Conservation (phyloP, 2,797 vertebrate genomes). For the Oophaga sylvatica region DNA sequence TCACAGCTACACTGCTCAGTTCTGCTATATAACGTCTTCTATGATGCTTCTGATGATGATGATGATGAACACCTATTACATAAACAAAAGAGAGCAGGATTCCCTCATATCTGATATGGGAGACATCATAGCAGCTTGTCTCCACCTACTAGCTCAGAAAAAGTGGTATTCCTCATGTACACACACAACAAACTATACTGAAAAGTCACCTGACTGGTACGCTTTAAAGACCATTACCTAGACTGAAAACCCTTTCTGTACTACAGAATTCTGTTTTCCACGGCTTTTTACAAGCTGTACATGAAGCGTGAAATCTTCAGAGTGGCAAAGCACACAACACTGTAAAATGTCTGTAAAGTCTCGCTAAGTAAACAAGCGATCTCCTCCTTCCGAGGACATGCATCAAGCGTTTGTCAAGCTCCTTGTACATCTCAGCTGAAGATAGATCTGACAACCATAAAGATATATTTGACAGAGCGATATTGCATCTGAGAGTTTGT, state of each 20-base stretch:
- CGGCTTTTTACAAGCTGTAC: neutral
- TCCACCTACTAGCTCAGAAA: too few relatives aligned
- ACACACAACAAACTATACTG: too few relatives aligned
- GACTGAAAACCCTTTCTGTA: neutral
- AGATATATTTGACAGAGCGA: conserved; percentile 34
- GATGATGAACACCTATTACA: too few relatives aligned
- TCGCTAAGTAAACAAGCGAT: conserved; percentile 30
- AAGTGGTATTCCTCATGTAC: too few relatives aligned
- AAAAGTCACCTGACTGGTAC: too few relatives aligned
- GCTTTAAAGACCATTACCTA: neutral
- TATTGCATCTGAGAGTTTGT: conserved; percentile 20
- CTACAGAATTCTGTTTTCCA: neutral
- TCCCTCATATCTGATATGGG: too few relatives aligned
- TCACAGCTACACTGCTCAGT: too few relatives aligned
- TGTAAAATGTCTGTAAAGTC: neutral
- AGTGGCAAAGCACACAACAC: neutral
- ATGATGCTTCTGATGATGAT: too few relatives aligned
- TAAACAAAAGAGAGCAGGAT: too few relatives aligned
- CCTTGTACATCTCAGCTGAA: conserved; percentile 15
- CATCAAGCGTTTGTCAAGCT: conserved; percentile 31
- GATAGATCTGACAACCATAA: conserved; percentile 53
- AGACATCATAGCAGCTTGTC: too few relatives aligned
- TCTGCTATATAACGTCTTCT: too few relatives aligned
- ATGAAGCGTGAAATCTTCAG: neutral
- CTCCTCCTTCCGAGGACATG: conserved; percentile 8